These are phyloP conservation scores for Notolabrus celidotus DNA, from an alignment of 2,797 vertebrate species.

Conservation along the genomic window DNA sequence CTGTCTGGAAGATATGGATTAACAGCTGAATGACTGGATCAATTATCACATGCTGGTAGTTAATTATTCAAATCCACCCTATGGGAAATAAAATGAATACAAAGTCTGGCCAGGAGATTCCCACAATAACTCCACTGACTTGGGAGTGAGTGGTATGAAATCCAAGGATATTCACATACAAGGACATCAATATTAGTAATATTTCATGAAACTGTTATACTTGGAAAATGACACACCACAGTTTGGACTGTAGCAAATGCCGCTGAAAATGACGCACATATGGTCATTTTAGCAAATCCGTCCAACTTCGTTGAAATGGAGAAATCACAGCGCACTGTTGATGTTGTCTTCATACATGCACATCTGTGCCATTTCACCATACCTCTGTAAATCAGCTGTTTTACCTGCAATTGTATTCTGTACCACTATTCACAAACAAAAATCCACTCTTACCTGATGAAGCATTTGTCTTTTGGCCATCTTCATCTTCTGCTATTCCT, in stretches of 20 bases:
- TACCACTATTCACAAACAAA: slow-evolving; percentile 1
- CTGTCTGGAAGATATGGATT: neutral
- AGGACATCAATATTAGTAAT: neutral
- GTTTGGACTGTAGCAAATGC: neutral
- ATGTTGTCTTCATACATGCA: no score
- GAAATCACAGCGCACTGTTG: neutral
- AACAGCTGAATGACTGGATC: neutral
- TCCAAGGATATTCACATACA: neutral
- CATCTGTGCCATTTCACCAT: neutral
- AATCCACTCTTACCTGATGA: neutral
- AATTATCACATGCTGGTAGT: neutral
- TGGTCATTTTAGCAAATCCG: neutral
- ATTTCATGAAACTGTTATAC: neutral
- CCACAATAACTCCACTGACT: slow-evolving; percentile 45
- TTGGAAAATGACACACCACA: neutral
- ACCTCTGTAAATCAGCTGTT: neutral
- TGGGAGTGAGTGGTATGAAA: slow-evolving; percentile 4
- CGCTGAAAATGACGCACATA: neutral
- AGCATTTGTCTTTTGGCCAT: slow-evolving; percentile 15
- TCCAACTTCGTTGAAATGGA: neutral
- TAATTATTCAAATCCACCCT: slow-evolving; percentile 16
- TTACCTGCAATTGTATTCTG: slow-evolving; percentile 54
- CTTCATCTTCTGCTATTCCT: slow-evolving; percentile 29
- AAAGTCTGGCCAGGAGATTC: slow-evolving; percentile 25
- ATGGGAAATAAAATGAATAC: neutral